Conservation (phyloP, 2,888 invertebrate species). For the Onchidella celtica region DNA sequence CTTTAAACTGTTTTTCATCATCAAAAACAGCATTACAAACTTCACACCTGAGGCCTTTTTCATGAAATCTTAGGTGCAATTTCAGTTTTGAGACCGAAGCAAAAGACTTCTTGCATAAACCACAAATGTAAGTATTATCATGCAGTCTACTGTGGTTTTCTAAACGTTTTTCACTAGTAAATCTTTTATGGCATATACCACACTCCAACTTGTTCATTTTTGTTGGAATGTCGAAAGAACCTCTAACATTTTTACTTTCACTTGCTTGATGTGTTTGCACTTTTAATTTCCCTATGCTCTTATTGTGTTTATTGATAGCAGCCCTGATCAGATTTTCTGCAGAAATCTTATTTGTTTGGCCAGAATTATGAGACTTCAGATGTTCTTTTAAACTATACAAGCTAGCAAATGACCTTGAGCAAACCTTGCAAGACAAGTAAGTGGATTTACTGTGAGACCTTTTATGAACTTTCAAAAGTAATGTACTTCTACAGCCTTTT, state of each 20-base stretch:
- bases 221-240: too few relatives aligned
- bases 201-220: background rate
- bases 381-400: slow-evolving; percentile 32
- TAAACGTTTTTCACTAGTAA: slow-evolving; percentile 29
- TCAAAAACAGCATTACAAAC: slow-evolving; percentile 16
- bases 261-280: background rate
- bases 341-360: background rate
- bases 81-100: slow-evolving; percentile 17
- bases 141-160: slow-evolving; percentile 5
- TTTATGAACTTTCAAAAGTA: slow-evolving; percentile 37
- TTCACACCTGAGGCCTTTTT: slow-evolving; percentile 29
- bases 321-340: slow-evolving; percentile 15
- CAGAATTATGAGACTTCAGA: slow-evolving; percentile 20
- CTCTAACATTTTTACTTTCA: background rate
- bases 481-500: slow-evolving; percentile 38
- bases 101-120: slow-evolving; percentile 32
- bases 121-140: slow-evolving; percentile 25
- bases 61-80: slow-evolving; percentile 34
- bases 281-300: slow-evolving; percentile 16
- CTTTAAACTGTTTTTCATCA: slow-evolving; percentile 17
- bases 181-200: slow-evolving; percentile 11
- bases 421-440: slow-evolving; percentile 34
- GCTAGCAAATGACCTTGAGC: slow-evolving; percentile 39
- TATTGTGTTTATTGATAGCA: slow-evolving; percentile 32
- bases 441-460: slow-evolving; percentile 17